Evolutionary conservation across 2,888 invertebrate genomes (phyloP).

Genomic region (Dusona sp.): DNA sequence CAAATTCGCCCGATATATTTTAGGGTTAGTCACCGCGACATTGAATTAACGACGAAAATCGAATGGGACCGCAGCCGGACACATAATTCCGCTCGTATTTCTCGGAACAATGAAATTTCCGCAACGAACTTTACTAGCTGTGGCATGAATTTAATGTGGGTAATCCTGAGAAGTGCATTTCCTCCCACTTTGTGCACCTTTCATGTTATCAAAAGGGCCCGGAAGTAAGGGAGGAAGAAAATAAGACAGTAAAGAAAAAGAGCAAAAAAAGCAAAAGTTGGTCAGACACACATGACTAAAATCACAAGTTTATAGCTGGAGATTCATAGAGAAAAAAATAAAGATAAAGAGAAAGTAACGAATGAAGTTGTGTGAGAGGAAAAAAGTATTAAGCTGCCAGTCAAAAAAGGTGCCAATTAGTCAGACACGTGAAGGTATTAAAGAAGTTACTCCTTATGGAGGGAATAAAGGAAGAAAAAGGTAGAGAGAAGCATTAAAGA

Average conservation of each 20-base stretch:
- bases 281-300: background rate
- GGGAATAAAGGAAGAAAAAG: background rate
- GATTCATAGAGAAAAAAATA: background rate
- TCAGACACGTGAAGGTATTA: slow-evolving; percentile 3
- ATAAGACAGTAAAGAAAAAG: background rate
- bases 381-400: background rate
- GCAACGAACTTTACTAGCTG: slow-evolving; percentile 59
- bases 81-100: slow-evolving; percentile 57
- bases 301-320: background rate
- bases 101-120: slow-evolving; percentile 70
- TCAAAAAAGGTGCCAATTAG: background rate
- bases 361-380: background rate
- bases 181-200: slow-evolving; percentile 58
- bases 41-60: slow-evolving; percentile 33
- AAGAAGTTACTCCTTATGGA: background rate
- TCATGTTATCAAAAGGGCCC: slow-evolving; percentile 50
- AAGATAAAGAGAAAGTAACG: too few species aligned
- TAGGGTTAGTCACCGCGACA: background rate
- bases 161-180: slow-evolving; percentile 69
- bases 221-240: slow-evolving; percentile 5
- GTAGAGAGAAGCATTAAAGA: background rate
- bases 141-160: slow-evolving; percentile 5
- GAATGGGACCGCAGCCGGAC: slow-evolving; percentile 40
- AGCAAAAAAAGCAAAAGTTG: background rate
- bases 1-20: background rate